Evolutionary conservation across 2,797 vertebrate genomes (phyloP).

Genomic region (Serranus cabrilla): DNA sequence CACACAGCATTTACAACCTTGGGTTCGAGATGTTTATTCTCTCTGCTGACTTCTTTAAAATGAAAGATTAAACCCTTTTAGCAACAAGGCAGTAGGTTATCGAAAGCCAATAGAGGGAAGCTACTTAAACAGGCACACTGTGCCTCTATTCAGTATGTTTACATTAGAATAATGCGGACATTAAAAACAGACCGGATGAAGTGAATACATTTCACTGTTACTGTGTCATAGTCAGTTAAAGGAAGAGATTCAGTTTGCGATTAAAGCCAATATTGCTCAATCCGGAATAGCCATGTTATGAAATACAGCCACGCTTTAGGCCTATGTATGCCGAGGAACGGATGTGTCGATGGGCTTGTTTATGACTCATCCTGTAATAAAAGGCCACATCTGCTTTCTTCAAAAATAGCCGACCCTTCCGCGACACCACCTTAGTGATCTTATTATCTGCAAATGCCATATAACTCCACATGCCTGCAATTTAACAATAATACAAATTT

Average conservation of each 20-base stretch:
- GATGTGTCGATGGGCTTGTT: conserved; percentile 5
- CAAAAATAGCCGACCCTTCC: background rate
- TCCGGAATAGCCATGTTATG: conserved; percentile 1
- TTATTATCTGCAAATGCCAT: conserved; percentile 2
- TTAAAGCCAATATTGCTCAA: background rate
- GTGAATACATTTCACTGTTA: background rate
- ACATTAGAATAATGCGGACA: background rate
- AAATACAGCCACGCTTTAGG: background rate
- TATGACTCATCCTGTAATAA: conserved; percentile 45
- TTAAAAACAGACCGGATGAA: background rate
- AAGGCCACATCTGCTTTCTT: conserved; percentile 37
- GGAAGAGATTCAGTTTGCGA: conserved; percentile 24
- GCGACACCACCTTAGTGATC: background rate
- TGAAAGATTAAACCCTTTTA: conserved; percentile 30
- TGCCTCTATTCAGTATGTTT: background rate
- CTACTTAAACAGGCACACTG: background rate
- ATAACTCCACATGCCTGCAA: background rate
- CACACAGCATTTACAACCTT: conserved; percentile 35
- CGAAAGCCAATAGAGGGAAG: background rate
- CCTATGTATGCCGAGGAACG: background rate
- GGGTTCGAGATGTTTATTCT: conserved; percentile 36
- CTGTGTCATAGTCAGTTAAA: conserved; percentile 20
- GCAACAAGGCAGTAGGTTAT: background rate
- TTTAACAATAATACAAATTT: background rate
- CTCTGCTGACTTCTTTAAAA: conserved; percentile 21